A percentile compares a stretch with the other conserved stretches of the same genome.
Conservation (phyloP, 2,888 invertebrate species). For the Lasioglossum pauxillum region DNA sequence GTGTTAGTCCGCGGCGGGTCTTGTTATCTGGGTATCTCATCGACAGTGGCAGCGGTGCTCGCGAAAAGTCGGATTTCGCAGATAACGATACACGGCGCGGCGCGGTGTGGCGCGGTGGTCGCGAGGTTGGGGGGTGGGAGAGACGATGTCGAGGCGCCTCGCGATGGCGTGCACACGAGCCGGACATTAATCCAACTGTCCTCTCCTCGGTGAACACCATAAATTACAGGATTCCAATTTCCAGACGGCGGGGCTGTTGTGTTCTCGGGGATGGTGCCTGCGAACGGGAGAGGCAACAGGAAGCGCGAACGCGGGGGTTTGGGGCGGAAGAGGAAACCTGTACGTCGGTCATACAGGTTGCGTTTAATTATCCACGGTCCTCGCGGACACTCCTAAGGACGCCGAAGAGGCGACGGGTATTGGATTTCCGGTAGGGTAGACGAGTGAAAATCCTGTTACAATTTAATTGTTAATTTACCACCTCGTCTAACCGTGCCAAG, state of each 20-base stretch:
- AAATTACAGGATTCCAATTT: constrained; percentile 82
- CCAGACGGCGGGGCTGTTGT: constrained; percentile 67
- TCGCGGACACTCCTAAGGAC: constrained; percentile 55
- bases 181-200: constrained; percentile 71
- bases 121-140: not conserved
- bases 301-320: constrained; percentile 25
- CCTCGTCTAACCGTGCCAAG: constrained; percentile 60
- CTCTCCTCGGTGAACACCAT: constrained; percentile 70
- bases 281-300: constrained; percentile 26
- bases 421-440: constrained; percentile 69
- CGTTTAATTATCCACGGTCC: constrained; percentile 75
- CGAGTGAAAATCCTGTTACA: constrained; percentile 77
- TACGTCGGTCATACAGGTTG: constrained; percentile 71
- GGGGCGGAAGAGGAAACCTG: constrained; percentile 39
- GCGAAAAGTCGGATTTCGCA: constrained; percentile 52
- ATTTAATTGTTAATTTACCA: constrained; percentile 79
- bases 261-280: constrained; percentile 23
- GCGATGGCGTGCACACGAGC: constrained; percentile 37
- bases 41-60: constrained; percentile 28
- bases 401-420: constrained; percentile 53
- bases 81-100: constrained; percentile 49
- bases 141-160: constrained; percentile 24
- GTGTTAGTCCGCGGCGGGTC: not conserved
- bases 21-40: constrained; percentile 26
- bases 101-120: not conserved